Base-by-base conservation (phyloP, 2,888 invertebrate genomes). In the Argyresthia goedartella region DNA sequence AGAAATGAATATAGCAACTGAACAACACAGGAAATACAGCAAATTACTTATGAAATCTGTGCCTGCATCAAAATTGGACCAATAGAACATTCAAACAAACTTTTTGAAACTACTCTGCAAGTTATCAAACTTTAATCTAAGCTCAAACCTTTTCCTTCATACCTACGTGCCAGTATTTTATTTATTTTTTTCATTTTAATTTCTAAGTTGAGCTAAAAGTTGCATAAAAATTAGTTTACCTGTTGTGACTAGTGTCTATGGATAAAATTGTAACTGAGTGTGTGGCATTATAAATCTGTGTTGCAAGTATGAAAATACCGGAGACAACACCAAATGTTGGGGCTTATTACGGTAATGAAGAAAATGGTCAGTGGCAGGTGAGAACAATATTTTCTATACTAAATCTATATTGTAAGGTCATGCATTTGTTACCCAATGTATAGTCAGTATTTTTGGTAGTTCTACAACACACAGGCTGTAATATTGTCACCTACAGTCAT, bases 301-400 rank as follows among this genome's bases (percentile, higher is more conserved):
- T 63, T 59, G 56, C 66, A 68, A 82, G 61, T 56, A 86, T 86
- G 85, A 85, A 85, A 76, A 86, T 86, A 67, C 85, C 85, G 10
- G 85, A 86, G 69, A 77, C 78, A 0, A 64, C 77, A 0, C 72
- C 81, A 0, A 84, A 80, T 41, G 72, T 81, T 61, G 84, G 82
- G 39, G 80, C 81, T 60, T 86, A 86, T 52, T 85, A 85, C 60
- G 82, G 80, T 61, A 84, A 77, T 16, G 82, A 85, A 36, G 82
- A 81, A 15, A 82, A 76, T 57, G 80, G 80, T 53, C 85, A 85
- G 71, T 86, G 85, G 85, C 85, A 86, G 76, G 85, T 85, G 36
- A 51, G 66, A 62, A 9, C 25, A 25, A 25, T 25, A n/a, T 25
- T 25, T 25, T 2, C 43, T 9, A n/a, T 25, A 25, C 25, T n/a